Conservation (phyloP, 2,888 invertebrate genomes). For the Drosophila kuntzei region DNA sequence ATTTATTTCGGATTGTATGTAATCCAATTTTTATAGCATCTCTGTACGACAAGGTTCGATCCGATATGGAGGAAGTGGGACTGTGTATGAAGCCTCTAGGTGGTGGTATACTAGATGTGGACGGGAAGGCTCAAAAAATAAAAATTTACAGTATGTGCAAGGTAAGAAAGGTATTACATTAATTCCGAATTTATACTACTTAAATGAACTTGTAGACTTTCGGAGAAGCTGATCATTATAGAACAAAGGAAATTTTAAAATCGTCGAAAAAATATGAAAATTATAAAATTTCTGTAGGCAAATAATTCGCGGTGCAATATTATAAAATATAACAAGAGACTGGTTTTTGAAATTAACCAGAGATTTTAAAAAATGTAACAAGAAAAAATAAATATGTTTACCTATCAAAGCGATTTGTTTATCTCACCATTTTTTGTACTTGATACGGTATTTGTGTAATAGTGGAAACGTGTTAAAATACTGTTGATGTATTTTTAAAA, state of each 20-base stretch:
- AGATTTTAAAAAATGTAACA: constrained; percentile 1
- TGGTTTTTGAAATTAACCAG: not conserved
- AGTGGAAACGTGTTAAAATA: constrained; percentile 13
- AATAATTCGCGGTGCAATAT: not conserved
- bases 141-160: constrained; percentile 42
- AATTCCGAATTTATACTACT: not conserved
- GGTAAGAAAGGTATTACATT: constrained; percentile 23
- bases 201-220: constrained; percentile 42
- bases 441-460: not conserved
- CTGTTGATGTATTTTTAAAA: not conserved
- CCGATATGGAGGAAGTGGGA: constrained; percentile 22
- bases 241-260: constrained; percentile 44
- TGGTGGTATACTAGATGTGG: constrained; percentile 50
- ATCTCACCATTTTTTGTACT: not conserved
- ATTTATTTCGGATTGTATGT: not conserved
- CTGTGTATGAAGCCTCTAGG: constrained; percentile 54
- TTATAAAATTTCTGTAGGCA: constrained; percentile 35
- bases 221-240: constrained; percentile 54
- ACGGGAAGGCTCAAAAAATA: constrained; percentile 13
- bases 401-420: not conserved
- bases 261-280: constrained; percentile 19
- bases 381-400: not conserved
- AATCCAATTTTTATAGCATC: constrained; percentile 15
- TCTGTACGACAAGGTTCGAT: constrained; percentile 22
- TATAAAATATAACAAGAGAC: not conserved